phyloP scores from a whole-genome alignment of 2,888 invertebrate genomes.

The Palloptera scutellata region DNA sequence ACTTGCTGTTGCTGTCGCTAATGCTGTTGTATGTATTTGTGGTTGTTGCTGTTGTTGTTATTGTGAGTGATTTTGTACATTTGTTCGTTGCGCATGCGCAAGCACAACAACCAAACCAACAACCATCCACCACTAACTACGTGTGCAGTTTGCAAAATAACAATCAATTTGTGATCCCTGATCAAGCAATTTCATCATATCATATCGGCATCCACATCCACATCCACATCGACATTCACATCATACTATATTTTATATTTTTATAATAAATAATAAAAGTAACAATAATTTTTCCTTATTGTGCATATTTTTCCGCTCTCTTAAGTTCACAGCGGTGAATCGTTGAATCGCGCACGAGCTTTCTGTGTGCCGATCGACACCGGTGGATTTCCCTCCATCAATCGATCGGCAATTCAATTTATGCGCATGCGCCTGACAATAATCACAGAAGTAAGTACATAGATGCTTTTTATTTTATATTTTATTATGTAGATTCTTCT shows the following conservation, averaged over 20 bases:
- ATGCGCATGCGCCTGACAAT: too few species aligned
- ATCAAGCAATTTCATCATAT: conserved; percentile 59
- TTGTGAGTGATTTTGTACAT: conserved; percentile 11
- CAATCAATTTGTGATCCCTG: conserved; percentile 63
- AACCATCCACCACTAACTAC: conserved; percentile 45
- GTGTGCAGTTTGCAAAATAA: conserved; percentile 60
- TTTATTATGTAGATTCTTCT: conserved; percentile 18
- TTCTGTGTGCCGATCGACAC: neutral
- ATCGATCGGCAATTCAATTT: too few species aligned
- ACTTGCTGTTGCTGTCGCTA: conserved; percentile 9
- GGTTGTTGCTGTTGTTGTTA: neutral
- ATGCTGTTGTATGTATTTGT: neutral
- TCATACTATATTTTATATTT: too few species aligned
- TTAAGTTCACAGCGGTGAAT: too few species aligned
- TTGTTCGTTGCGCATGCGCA: conserved; percentile 30
- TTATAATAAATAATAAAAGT: too few species aligned
- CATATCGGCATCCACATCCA: conserved; percentile 3
- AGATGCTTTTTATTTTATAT: neutral
- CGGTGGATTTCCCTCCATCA: neutral
- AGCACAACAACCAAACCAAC: neutral
- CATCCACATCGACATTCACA: too few species aligned
- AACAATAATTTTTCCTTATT: too few species aligned
- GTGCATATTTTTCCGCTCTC: too few species aligned
- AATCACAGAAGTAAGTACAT: neutral
- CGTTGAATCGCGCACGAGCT: too few species aligned